phyloP scores from a whole-genome alignment of 1,140 invertebrate species.

The Ylistrum balloti region DNA sequence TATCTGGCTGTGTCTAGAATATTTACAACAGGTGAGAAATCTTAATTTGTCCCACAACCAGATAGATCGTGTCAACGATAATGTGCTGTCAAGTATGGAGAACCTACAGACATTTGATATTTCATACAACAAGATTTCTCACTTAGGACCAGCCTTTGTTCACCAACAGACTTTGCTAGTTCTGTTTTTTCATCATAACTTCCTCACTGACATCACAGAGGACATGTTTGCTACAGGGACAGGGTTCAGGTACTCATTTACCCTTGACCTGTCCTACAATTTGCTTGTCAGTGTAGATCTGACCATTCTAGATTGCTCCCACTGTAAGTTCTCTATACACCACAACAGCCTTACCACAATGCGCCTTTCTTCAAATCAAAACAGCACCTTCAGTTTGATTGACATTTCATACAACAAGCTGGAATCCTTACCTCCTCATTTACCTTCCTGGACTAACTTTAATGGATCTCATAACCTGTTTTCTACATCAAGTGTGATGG shows the following conservation, averaged over 20 bases:
- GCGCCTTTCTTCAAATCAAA: background rate
- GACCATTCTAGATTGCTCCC: background rate
- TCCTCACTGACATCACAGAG: too few species aligned
- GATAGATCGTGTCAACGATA: background rate
- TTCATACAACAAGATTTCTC: too few species aligned
- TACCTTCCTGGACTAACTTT: background rate
- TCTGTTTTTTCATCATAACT: too few species aligned
- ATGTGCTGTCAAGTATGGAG: too few species aligned
- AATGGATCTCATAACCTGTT: background rate
- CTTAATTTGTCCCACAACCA: background rate
- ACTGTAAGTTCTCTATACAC: background rate
- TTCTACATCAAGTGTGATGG: background rate
- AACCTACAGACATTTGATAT: too few species aligned
- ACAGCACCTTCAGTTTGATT: background rate
- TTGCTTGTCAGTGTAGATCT: background rate
- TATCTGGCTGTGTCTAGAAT: too few species aligned
- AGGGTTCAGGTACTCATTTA: too few species aligned
- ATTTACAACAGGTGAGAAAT: too few species aligned
- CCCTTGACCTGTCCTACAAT: background rate
- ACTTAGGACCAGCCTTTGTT: too few species aligned
- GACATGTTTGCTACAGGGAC: too few species aligned
- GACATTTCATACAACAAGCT: background rate
- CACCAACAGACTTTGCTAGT: too few species aligned
- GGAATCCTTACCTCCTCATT: background rate
- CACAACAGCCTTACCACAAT: background rate